Conservation (phyloP, 2,113 vertebrate species). For the Gnathonemus echidnorhynchus region DNA sequence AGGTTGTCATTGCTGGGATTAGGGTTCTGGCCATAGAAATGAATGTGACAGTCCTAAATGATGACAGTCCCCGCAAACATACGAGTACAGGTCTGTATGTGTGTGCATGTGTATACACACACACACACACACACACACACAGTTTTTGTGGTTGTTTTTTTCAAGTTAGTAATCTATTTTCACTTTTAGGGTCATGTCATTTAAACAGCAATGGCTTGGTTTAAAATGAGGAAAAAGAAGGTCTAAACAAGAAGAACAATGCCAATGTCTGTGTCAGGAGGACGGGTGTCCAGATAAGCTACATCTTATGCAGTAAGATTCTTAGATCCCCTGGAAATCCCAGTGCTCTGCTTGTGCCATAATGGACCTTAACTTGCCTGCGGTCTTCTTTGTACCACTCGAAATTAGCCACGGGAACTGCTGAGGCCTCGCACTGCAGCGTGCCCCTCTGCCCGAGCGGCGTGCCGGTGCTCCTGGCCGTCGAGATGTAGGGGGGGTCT, state of each 20-base stretch:
- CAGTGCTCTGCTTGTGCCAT: not conserved
- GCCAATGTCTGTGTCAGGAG: not conserved
- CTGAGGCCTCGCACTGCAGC: slow-evolving; percentile 86
- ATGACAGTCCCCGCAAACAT: no score
- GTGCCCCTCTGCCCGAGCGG: slow-evolving; percentile 85
- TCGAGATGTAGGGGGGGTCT: slow-evolving; percentile 90
- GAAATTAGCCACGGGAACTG: slow-evolving; percentile 83
- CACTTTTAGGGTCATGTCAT: not conserved
- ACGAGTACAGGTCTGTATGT: no score
- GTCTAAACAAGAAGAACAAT: not conserved
- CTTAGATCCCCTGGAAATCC: not conserved
- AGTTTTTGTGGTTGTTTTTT: not conserved
- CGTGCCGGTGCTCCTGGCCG: slow-evolving; percentile 76
- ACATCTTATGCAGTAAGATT: not conserved
- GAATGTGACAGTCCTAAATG: no score
- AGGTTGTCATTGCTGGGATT: no score
- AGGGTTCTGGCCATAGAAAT: not conserved
- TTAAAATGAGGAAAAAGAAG: not conserved
- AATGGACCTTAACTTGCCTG: slow-evolving; percentile 58
- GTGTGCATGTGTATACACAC: no score
- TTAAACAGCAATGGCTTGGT: not conserved
- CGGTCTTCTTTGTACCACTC: slow-evolving; percentile 98
- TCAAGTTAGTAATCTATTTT: not conserved
- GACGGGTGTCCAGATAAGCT: not conserved
- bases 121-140: no score